Conservation (phyloP, 2,888 invertebrate genomes). For the Protophormia terraenovae region DNA sequence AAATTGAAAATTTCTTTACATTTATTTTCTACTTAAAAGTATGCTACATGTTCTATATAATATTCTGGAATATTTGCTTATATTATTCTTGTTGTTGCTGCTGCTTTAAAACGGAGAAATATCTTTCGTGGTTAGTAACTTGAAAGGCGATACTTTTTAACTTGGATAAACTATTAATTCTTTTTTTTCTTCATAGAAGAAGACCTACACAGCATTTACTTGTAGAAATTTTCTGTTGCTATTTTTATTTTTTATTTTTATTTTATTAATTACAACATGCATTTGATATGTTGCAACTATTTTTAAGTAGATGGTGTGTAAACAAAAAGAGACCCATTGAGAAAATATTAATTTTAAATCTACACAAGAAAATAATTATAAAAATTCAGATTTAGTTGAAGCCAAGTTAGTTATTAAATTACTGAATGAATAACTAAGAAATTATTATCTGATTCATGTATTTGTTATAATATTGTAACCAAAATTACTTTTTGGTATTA, state of each 20-base stretch:
- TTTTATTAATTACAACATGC: conserved; percentile 63
- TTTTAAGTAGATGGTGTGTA: conserved; percentile 21
- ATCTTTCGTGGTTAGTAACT: conserved; percentile 78
- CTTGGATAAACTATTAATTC: conserved; percentile 79
- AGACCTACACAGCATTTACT: not conserved
- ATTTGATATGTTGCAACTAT: conserved; percentile 55
- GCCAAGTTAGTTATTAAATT: no score
- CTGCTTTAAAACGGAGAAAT: conserved; percentile 71
- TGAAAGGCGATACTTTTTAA: conserved; percentile 79
- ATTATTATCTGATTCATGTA: no score
- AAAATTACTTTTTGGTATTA: no score
- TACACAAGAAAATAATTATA: no score
- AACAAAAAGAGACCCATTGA: conserved; percentile 1
- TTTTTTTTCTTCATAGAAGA: conserved; percentile 48
- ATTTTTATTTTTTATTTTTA: conserved; percentile 54
- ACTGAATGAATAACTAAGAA: no score
- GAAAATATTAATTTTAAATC: not conserved
- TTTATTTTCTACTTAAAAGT: conserved; percentile 36
- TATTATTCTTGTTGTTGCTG: conserved; percentile 32
- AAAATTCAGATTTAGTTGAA: no score
- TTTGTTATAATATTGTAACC: no score
- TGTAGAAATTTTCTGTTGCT: conserved; percentile 59
- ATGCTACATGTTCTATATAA: conserved; percentile 1
- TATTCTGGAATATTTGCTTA: conserved; percentile 1
- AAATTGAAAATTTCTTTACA: conserved; percentile 32